These are phyloP conservation scores for Empidonax traillii DNA, from an alignment of 2,113 vertebrate genomes.

Conservation along the genomic window DNA sequence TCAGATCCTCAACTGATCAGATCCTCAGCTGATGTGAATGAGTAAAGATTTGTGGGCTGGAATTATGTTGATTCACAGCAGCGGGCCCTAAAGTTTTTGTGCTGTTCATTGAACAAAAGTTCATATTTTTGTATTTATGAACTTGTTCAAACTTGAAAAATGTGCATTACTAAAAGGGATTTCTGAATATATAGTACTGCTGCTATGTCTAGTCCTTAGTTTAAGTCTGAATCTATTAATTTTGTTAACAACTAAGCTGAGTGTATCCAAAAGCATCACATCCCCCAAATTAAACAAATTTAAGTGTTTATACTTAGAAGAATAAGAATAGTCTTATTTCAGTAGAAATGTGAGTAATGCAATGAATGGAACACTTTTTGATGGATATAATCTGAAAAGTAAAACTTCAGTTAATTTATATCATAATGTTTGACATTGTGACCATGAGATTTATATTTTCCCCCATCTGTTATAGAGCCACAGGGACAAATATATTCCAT, in stretches of 20 bases:
- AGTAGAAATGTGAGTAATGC: background rate
- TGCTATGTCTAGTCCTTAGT: background rate
- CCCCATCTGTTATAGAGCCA: background rate
- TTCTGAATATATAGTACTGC: background rate
- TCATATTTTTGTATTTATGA: background rate
- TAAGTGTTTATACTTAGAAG: background rate
- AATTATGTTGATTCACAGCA: background rate
- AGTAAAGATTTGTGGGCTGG: background rate
- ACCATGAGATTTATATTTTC: background rate
- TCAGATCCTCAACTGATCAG: background rate
- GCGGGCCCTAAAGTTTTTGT: background rate
- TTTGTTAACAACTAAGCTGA: background rate
- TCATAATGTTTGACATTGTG: background rate
- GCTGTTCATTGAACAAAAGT: background rate
- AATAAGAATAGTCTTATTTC: background rate
- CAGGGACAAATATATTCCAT: background rate
- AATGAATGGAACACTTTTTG: background rate
- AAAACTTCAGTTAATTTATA: background rate
- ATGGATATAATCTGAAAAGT: background rate
- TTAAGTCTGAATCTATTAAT: background rate
- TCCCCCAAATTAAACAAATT: background rate
- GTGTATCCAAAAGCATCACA: background rate
- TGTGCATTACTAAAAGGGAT: background rate
- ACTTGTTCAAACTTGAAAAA: background rate
- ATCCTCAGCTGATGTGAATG: background rate